Evolutionary conservation across 1,140 invertebrate species (phyloP), one percentile per base, ranked within the genome.

Genomic region (Euura saliciscinereae): DNA sequence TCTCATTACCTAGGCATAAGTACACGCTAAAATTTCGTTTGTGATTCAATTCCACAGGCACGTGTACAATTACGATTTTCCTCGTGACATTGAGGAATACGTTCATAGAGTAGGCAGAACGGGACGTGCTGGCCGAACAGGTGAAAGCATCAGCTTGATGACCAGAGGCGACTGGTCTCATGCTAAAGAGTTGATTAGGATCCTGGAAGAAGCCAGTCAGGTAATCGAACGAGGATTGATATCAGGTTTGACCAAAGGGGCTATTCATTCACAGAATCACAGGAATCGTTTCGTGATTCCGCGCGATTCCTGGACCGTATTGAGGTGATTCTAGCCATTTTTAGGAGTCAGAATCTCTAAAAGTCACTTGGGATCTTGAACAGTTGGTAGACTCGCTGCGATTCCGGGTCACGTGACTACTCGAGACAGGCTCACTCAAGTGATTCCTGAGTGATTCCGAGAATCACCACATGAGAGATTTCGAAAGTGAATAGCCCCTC

Each of bases 21-120:
- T 66, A 28, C 3, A 70, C 44, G 0, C 10, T 5, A 71, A 43
- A 45, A 65, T 71, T 5, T 77, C 72, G 76, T 75, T 28, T 28
- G 28, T 1, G 28, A 28, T 28, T 28, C 28, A 72, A 72, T 11
- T 74, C 82, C 87, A 68, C 78, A 93, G 92, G 2, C 89, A 93
- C 85, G 93, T 96, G 2, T 88, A 96, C 11, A 98, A 98, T 84
- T 95, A 92, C 79, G 96, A 98, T 84, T 97, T 98, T 79, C 96
- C 97, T 1, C 89, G 91, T 7, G 94, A 97, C 80, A 95, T 97
- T 80, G 96, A 97, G 82, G 96, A 97, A 79, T 98, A 96, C 87
- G 95, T 97, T 11, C 96, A 96, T 81, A 88, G 94, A 66, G 93
- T 98, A 67, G 96, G 96, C 0, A 89, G 96, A 74, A 98, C 96